A percentile compares a stretch with the other conserved stretches of the same genome.
These are phyloP conservation scores for Nycticebus coucang DNA, from an alignment of 2,113 vertebrate genomes.

Conservation along the genomic window DNA sequence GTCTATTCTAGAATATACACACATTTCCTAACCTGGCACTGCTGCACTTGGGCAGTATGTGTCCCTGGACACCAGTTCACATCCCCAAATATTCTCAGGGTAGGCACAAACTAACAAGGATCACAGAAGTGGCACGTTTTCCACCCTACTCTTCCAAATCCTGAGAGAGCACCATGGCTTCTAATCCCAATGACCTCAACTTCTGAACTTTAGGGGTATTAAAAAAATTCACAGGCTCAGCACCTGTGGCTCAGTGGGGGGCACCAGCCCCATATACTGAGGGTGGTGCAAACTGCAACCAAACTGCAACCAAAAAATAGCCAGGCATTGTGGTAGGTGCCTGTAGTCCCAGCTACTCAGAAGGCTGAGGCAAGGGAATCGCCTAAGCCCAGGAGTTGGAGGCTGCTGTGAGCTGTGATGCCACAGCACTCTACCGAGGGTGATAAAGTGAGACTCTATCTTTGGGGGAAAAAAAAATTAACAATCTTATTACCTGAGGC, in stretches of 20 bases:
- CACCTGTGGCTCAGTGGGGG: not conserved
- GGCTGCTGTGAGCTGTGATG: no score
- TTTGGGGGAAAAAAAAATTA: not conserved
- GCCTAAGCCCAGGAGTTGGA: no score
- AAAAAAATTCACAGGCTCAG: slow-evolving; percentile 21
- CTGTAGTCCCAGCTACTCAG: no score
- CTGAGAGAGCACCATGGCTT: not conserved
- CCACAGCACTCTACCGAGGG: no score
- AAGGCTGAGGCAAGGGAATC: no score
- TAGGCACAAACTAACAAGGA: not conserved
- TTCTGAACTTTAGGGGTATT: not conserved
- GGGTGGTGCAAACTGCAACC: no score
- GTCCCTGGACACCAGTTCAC: not conserved
- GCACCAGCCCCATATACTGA: no score
- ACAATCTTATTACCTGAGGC: not conserved
- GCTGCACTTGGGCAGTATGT: not conserved
- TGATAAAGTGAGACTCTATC: no score
- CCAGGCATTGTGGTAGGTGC: no score
- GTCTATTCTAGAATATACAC: not conserved
- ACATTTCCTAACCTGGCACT: not conserved
- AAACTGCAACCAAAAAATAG: no score
- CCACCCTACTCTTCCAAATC: not conserved
- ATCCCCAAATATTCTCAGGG: slow-evolving; percentile 36
- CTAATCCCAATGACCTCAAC: not conserved
- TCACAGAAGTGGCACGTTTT: not conserved